Evolutionary conservation across 2,113 vertebrate species (phyloP).

Genomic region (Dromiciops gliroides): DNA sequence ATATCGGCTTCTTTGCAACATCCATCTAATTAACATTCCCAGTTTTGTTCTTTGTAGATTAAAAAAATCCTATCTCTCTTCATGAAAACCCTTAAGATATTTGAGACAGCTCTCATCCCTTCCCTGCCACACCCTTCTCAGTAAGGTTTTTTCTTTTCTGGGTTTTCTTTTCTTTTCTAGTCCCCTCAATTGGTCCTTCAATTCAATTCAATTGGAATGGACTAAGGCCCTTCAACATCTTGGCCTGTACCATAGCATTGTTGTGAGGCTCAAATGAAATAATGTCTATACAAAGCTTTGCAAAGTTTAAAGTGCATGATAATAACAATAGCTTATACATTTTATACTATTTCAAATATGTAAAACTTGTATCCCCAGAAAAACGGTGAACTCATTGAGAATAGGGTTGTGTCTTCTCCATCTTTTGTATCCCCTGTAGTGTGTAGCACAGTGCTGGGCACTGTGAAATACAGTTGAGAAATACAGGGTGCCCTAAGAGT

Average conservation of each 20-base stretch:
- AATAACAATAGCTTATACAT: neutral
- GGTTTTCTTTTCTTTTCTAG: too few relatives aligned
- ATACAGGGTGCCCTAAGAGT: neutral
- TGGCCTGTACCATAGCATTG: neutral
- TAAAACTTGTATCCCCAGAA: neutral
- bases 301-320: neutral
- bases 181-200: neutral
- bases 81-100: neutral
- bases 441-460: neutral
- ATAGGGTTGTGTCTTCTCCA: neutral
- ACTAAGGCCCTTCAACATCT: neutral
- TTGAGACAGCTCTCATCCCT: neutral
- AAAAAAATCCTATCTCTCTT: neutral
- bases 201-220: neutral
- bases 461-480: neutral
- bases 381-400: neutral
- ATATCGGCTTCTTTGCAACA: neutral
- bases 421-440: neutral
- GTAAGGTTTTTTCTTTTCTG: neutral
- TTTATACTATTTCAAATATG: neutral
- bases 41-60: neutral
- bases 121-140: neutral
- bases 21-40: neutral
- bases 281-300: neutral
- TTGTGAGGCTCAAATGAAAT: neutral